Base-by-base conservation (phyloP, 2,113 vertebrate species). In the Bujurquina vittata region DNA sequence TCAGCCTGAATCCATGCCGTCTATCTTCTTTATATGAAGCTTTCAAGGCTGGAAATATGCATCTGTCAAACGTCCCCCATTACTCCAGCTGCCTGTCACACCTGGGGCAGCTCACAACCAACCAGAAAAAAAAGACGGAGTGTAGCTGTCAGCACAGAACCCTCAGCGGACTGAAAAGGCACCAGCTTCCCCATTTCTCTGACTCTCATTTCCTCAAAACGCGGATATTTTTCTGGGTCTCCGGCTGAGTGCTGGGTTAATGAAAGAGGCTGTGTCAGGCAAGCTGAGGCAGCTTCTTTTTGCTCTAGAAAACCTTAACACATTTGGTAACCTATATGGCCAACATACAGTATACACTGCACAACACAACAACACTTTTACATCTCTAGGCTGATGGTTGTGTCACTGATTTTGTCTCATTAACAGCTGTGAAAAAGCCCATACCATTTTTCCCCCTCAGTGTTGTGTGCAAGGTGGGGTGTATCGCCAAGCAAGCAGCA, bases 41-140 rank as follows among this genome's bases (percentile, higher is more conserved):
- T 90, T 93, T 95, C 89, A 91, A 94, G 95, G 91, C 88, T 92
- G 88, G 88, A 92, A 93, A 94, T 95, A 95, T 95, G 94, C 94
- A 95, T 95, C 93, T 91, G 93, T 93, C 92, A 92, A 91, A 93
- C 63, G 74, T 92, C 87, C 89, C 88, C 87, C 90, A 94, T 94
- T 93, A 94, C 91, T 92, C 91, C 80, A 81, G 81, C 91, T 91
- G 88, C 91, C 90, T 90, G 88, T 93, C 90, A 92, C 94, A 94
- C 93, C 94, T 95, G 93, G 93, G 92, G 91, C 88, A 85, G 84
- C 91, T 89, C 87, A 78, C 88, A 89, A 90, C 83, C 78, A 87
- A 84, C 74, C 67, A 75, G 77, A 58, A 80, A 84, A 65, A 90
- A 89, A 90, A 95, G 92, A 93, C 89, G 8, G 86, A 94, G 93